Conservation (phyloP, 2,113 vertebrate genomes). For the Scalopus aquaticus region DNA sequence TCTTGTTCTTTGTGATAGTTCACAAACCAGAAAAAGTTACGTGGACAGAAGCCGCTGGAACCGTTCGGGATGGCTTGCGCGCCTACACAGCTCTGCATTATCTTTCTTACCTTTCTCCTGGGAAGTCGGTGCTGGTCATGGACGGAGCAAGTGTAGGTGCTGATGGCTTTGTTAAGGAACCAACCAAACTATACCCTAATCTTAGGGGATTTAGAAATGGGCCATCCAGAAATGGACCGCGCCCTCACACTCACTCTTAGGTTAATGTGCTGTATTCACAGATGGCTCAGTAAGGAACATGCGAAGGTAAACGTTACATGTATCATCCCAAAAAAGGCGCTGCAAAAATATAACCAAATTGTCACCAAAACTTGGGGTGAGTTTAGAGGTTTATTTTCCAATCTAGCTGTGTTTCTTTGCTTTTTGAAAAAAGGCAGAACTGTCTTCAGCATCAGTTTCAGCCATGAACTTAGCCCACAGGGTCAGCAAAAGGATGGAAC, state of each 20-base stretch:
- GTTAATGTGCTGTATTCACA: too few relatives aligned
- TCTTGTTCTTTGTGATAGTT: slow-evolving; percentile 83
- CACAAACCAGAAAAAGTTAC: slow-evolving; percentile 93
- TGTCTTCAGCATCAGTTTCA: not conserved
- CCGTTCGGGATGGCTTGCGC: slow-evolving; percentile 90
- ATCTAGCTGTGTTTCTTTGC: not conserved
- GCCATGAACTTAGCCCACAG: not conserved
- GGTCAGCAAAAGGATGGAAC: not conserved
- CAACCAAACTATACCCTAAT: not conserved
- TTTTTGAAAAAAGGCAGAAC: not conserved
- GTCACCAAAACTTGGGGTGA: not conserved
- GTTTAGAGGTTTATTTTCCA: not conserved
- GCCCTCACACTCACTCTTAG: too few relatives aligned
- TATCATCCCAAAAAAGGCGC: not conserved
- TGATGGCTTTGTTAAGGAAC: not conserved
- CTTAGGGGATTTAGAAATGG: not conserved
- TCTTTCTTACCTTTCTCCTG: slow-evolving; percentile 88
- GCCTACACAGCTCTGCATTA: slow-evolving; percentile 95
- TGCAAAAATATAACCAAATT: not conserved
- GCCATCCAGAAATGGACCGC: too few relatives aligned
- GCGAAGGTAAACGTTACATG: not conserved
- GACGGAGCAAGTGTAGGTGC: slow-evolving; percentile 95
- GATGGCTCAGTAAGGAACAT: not conserved
- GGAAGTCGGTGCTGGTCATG: slow-evolving; percentile 91
- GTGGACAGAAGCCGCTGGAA: slow-evolving; percentile 88